phyloP scores from a whole-genome alignment of 2,888 invertebrate genomes.

The Erebia ligea region DNA sequence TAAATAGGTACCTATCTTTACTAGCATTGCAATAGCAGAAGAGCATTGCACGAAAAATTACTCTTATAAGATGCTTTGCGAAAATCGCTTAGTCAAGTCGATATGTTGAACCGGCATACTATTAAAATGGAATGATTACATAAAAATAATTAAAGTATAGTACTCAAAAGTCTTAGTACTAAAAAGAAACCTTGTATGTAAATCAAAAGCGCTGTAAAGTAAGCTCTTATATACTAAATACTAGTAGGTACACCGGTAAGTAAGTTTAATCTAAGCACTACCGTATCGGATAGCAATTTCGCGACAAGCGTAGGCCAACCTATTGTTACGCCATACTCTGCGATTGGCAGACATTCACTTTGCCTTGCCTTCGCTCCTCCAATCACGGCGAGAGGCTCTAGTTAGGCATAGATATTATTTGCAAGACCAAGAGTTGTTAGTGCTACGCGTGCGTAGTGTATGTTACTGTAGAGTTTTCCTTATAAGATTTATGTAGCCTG shows the following conservation, averaged over 20 bases:
- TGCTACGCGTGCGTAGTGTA: conserved; percentile 28
- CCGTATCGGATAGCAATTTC: conserved; percentile 21
- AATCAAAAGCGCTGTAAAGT: neutral
- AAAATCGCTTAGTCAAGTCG: no score
- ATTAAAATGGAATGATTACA: no score
- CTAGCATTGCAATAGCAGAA: no score
- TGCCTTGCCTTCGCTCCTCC: conserved; percentile 54
- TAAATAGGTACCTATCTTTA: neutral
- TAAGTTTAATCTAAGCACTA: conserved; percentile 22
- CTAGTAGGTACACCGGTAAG: conserved; percentile 12
- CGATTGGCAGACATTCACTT: conserved; percentile 55
- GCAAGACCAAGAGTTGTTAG: conserved; percentile 48
- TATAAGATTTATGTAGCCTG: conserved; percentile 13
- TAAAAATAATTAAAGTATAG: no score
- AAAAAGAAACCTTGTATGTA: neutral
- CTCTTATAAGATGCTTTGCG: no score
- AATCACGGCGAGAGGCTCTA: conserved; percentile 65
- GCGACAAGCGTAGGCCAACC: conserved; percentile 58
- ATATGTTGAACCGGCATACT: no score
- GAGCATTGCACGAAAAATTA: no score
- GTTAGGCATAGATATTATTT: conserved; percentile 53
- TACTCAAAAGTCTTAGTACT: no score
- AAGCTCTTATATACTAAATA: conserved; percentile 3
- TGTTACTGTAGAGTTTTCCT: conserved; percentile 3
- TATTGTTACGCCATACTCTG: conserved; percentile 61